Conservation (phyloP, 2,797 vertebrate species). For the Cossypha polioptera region DNA sequence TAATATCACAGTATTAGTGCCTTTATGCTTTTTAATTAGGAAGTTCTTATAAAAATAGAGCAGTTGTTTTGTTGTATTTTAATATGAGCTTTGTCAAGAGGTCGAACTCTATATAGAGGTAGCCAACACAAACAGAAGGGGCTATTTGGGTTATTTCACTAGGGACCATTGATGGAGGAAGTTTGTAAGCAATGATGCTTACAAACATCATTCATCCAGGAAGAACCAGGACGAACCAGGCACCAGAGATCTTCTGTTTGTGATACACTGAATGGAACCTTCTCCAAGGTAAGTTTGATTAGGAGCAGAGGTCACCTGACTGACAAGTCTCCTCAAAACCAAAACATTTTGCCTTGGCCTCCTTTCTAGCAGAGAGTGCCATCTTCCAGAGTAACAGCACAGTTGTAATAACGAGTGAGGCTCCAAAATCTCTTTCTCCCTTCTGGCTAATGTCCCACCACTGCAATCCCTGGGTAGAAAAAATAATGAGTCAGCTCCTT, state of each 20-base stretch:
- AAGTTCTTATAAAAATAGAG: not conserved
- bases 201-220: too few relatives aligned
- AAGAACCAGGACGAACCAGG: not conserved
- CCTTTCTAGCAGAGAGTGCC: not conserved
- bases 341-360: not conserved
- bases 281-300: not conserved
- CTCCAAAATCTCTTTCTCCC: not conserved
- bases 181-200: not conserved
- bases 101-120: not conserved
- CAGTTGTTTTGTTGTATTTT: not conserved
- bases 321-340: not conserved
- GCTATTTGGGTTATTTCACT: not conserved
- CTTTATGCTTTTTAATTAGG: not conserved
- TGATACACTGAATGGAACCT: fast-evolving
- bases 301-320: not conserved
- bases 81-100: not conserved
- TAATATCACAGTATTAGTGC: not conserved
- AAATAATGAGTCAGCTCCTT: slow-evolving; percentile 51
- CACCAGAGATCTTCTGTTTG: fast-evolving
- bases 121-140: not conserved
- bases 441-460: not conserved
- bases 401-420: not conserved
- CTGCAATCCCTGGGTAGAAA: not conserved
- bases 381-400: not conserved
- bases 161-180: not conserved